These are phyloP conservation scores for Epirrita christyi DNA, from an alignment of 2,888 invertebrate genomes.

Conservation along the genomic window DNA sequence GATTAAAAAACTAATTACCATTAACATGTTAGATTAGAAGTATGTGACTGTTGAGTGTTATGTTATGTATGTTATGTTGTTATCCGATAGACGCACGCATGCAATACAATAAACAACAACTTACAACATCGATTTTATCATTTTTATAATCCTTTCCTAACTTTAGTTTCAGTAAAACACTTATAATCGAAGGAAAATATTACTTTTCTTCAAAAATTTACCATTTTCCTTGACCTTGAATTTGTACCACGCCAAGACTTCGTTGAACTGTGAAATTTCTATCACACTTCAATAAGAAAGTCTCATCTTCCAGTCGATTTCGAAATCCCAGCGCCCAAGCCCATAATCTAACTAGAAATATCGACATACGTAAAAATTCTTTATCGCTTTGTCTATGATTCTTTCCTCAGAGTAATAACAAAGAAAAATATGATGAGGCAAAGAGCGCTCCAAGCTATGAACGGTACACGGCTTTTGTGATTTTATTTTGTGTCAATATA, in stretches of 20 bases:
- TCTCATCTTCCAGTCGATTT: conserved; percentile 11
- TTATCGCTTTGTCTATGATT: conserved; percentile 19
- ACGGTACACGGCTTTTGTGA: neutral
- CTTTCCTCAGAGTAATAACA: conserved; percentile 1
- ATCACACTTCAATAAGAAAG: conserved; percentile 16
- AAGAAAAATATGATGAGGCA: neutral
- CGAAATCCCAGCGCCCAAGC: conserved; percentile 3
- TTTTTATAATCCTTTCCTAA: no score
- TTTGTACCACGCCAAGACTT: neutral
- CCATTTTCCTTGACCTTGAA: no score
- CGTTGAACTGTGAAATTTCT: conserved; percentile 16
- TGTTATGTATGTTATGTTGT: no score
- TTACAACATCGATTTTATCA: no score
- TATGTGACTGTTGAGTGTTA: no score
- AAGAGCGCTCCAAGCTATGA: neutral
- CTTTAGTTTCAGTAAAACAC: no score
- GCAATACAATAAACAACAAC: no score
- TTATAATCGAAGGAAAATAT: no score
- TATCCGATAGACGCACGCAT: no score
- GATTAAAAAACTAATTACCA: no score
- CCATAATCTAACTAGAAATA: conserved; percentile 28
- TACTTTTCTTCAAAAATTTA: no score
- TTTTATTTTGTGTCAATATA: neutral
- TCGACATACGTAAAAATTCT: conserved; percentile 29
- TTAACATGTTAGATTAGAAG: no score